Evolutionary conservation across 2,113 vertebrate species (phyloP).

Genomic region (Mormyrus lacerda): DNA sequence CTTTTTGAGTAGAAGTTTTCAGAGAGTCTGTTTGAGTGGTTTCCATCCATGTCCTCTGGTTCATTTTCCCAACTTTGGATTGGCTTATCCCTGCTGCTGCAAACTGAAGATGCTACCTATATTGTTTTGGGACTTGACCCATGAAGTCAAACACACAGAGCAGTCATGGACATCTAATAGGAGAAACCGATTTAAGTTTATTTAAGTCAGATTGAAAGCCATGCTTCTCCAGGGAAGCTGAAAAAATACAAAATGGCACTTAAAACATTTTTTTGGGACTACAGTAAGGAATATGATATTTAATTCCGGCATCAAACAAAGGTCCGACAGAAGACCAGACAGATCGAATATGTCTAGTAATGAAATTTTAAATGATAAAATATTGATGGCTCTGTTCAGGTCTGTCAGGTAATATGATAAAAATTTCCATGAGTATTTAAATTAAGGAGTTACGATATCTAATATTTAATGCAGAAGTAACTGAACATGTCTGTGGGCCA

Average conservation of each 20-base stretch:
- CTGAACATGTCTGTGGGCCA: background rate
- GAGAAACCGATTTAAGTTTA: conserved; percentile 27
- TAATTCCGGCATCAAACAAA: background rate
- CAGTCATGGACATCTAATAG: background rate
- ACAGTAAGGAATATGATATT: background rate
- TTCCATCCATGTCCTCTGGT: conserved; percentile 14
- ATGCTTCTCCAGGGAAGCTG: background rate
- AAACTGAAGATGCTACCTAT: conserved; percentile 17
- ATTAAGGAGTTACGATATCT: background rate
- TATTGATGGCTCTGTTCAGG: background rate
- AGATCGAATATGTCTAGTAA: background rate
- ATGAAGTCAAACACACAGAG: conserved; percentile 22
- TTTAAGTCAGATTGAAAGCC: background rate
- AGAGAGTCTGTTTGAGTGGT: conserved; percentile 3
- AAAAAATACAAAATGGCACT: background rate
- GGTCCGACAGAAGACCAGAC: background rate
- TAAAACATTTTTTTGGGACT: background rate
- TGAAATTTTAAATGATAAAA: background rate
- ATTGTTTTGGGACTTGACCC: background rate
- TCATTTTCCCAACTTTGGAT: conserved; percentile 31
- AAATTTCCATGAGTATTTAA: background rate
- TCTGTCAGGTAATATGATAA: background rate
- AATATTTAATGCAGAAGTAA: background rate
- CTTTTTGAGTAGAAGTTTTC: background rate
- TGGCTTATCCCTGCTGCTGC: conserved; percentile 5